Evolutionary conservation across 1,140 invertebrate species (phyloP).

Genomic region (Melipona quadrifasciata): DNA sequence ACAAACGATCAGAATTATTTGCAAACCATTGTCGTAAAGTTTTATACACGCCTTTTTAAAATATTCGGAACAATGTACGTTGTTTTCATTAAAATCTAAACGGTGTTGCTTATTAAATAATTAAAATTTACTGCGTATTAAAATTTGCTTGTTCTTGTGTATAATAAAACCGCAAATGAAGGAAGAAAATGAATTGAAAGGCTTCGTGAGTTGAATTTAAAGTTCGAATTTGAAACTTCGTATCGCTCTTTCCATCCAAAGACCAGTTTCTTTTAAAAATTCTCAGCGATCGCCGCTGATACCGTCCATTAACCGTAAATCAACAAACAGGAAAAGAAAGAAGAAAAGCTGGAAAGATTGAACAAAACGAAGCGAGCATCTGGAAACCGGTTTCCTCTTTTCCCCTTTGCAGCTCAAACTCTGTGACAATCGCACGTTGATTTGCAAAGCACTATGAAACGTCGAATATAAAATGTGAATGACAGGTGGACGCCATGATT

Average conservation of each 20-base stretch:
- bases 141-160: no score
- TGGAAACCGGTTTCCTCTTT: slow-evolving; percentile 11
- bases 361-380: neutral
- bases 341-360: neutral
- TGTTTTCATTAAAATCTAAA: no score
- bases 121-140: no score
- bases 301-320: no score
- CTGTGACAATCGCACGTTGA: slow-evolving; percentile 3
- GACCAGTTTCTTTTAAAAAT: neutral
- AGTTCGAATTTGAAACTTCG: neutral
- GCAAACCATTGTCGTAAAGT: no score
- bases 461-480: slow-evolving; percentile 31
- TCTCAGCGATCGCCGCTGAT: neutral
- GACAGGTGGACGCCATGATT: slow-evolving; percentile 48
- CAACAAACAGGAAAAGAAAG: neutral
- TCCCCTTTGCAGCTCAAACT: neutral
- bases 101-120: no score
- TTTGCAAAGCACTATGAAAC: slow-evolving; percentile 40
- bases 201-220: neutral
- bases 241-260: neutral
- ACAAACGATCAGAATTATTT: no score
- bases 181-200: no score
- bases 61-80: no score
- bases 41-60: no score
- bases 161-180: no score